Evolutionary conservation across 2,797 vertebrate species (phyloP).

Genomic region (Morelia viridis): DNA sequence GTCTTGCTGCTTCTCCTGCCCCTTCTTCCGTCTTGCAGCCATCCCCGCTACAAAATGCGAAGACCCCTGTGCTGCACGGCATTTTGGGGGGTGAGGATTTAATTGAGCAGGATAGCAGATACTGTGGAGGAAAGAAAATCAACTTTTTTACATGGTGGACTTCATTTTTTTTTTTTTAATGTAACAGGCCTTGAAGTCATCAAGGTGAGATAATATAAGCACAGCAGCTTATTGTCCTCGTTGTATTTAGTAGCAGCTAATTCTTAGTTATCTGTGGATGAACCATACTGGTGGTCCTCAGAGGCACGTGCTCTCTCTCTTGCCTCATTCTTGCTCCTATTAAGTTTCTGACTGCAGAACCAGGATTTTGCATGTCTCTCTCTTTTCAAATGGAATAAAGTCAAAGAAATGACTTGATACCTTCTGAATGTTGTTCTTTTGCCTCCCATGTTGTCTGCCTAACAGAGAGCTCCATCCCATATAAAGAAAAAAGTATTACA

Average conservation of each 20-base stretch:
- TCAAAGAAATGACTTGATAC: slow-evolving; percentile 29
- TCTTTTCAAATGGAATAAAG: slow-evolving; percentile 53
- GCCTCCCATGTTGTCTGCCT: not conserved
- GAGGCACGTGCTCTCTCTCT: slow-evolving; percentile 9
- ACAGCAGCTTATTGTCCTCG: not conserved
- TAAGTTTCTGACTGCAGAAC: not conserved
- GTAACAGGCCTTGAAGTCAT: slow-evolving; percentile 14
- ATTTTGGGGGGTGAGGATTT: not conserved
- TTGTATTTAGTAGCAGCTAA: not conserved
- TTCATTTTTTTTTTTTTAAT: not conserved
- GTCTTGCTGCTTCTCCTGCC: slow-evolving; percentile 11
- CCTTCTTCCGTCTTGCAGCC: slow-evolving; percentile 4
- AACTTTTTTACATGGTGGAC: not conserved
- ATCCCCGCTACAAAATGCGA: not conserved
- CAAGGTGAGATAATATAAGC: not conserved
- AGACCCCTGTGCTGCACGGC: slow-evolving; percentile 24
- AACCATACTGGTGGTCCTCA: fast-evolving
- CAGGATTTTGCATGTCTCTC: not conserved
- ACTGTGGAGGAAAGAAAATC: slow-evolving; percentile 11
- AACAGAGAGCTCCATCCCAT: not conserved
- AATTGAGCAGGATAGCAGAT: not conserved
- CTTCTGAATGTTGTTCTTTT: not conserved
- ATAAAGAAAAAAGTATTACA: too few species aligned
- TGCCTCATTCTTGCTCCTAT: not conserved
- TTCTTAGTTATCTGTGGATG: not conserved